Conservation (phyloP, 2,797 vertebrate genomes). For the Tympanoctomys barrerae region DNA sequence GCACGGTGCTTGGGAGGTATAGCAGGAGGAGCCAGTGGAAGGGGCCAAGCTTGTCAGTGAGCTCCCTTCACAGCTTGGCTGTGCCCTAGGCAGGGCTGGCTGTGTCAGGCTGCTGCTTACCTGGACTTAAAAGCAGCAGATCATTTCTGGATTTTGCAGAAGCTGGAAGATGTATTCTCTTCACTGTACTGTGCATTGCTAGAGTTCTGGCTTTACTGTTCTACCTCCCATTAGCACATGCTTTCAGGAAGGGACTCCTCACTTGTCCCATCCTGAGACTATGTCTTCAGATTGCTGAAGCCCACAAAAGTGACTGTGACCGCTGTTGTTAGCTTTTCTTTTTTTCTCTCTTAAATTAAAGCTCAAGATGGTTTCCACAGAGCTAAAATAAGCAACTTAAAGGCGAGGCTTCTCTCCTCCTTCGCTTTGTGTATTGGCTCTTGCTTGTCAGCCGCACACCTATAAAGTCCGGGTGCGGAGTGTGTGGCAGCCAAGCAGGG, state of each 20-base stretch:
- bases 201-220: background rate
- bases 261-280: background rate
- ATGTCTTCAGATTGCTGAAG: background rate
- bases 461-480: background rate
- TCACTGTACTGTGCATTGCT: background rate
- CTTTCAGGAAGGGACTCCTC: background rate
- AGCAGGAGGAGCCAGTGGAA: background rate
- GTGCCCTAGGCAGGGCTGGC: background rate
- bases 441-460: background rate
- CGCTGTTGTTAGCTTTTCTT: background rate
- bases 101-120: background rate
- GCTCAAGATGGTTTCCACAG: background rate
- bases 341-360: background rate
- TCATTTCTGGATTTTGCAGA: background rate
- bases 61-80: no score
- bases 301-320: background rate
- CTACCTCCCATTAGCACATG: background rate
- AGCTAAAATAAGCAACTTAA: background rate
- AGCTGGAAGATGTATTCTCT: background rate
- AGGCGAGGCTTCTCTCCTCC: background rate
- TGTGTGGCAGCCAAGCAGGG: background rate
- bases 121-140: background rate
- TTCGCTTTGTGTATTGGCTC: background rate
- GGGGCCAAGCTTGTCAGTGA: accelerated
- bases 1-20: background rate